Conservation (phyloP, 2,113 vertebrate species). For the Mobula birostris region DNA sequence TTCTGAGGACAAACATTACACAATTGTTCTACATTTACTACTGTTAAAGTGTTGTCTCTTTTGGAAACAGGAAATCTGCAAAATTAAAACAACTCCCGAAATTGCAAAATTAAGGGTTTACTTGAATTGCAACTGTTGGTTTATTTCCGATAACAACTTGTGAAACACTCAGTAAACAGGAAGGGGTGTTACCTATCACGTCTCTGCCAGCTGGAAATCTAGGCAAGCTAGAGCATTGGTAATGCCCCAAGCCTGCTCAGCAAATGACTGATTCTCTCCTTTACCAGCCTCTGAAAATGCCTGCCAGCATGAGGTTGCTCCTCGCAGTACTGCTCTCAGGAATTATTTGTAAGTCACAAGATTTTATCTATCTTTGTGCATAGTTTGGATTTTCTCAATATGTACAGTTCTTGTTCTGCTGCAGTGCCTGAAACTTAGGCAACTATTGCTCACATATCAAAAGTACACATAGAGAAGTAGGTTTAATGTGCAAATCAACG, state of each 20-base stretch:
- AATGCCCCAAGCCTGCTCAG: not conserved
- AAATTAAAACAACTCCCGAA: not conserved
- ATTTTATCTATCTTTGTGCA: not conserved
- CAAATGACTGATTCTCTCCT: not conserved
- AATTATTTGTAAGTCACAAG: constrained; percentile 12
- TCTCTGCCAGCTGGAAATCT: not conserved
- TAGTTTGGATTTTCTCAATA: too few species aligned
- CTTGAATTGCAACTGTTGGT: not conserved
- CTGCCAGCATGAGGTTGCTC: not conserved
- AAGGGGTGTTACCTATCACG: not conserved
- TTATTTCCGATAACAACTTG: not conserved
- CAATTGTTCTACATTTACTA: not conserved
- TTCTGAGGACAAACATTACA: not conserved
- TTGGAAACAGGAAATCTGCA: not conserved
- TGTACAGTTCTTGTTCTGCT: too few species aligned
- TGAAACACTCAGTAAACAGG: not conserved
- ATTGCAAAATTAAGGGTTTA: not conserved
- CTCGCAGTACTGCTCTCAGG: not conserved
- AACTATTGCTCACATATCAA: not conserved
- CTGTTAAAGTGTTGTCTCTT: not conserved
- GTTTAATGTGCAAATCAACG: not conserved
- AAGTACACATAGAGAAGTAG: not conserved
- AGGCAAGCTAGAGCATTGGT: not conserved
- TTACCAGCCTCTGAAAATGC: not conserved
- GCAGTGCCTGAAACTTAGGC: too few species aligned